These are phyloP conservation scores for Oplegnathus fasciatus DNA, from an alignment of 2,113 vertebrate genomes.

Conservation along the genomic window DNA sequence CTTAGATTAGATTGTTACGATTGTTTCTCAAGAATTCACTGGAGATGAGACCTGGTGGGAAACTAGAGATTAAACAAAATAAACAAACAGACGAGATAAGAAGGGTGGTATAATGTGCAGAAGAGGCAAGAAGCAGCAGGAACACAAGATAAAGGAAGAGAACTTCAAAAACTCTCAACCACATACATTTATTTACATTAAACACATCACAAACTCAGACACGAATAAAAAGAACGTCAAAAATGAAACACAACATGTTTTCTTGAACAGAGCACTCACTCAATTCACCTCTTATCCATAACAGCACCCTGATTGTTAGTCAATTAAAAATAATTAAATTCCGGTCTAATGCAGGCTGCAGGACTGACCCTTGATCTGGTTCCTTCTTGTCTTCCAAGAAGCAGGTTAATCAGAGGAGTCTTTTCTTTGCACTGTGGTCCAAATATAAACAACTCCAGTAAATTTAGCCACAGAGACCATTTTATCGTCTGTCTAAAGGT, in stretches of 20 bases:
- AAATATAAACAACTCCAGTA: not conserved
- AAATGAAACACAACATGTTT: too few relatives aligned
- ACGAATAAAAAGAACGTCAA: not conserved
- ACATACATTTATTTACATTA: not conserved
- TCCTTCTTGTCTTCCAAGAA: not conserved
- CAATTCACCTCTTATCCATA: not conserved
- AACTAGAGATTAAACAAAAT: constrained; percentile 22
- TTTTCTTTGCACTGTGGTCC: not conserved
- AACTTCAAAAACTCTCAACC: not conserved
- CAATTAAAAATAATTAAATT: not conserved
- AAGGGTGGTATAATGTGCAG: not conserved
- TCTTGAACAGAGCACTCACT: not conserved
- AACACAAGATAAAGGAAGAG: not conserved
- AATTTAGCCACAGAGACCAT: not conserved
- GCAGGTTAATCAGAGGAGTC: not conserved
- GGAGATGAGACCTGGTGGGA: constrained; percentile 5
- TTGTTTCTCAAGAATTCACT: not conserved
- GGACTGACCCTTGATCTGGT: not conserved
- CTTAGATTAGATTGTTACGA: too few relatives aligned
- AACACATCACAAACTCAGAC: not conserved
- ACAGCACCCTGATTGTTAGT: not conserved
- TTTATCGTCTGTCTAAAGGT: not conserved
- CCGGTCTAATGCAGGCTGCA: not conserved
- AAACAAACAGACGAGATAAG: constrained; percentile 45
- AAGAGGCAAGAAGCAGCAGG: not conserved